These are phyloP conservation scores for Meles meles DNA, from an alignment of 2,113 vertebrate species.

Conservation along the genomic window DNA sequence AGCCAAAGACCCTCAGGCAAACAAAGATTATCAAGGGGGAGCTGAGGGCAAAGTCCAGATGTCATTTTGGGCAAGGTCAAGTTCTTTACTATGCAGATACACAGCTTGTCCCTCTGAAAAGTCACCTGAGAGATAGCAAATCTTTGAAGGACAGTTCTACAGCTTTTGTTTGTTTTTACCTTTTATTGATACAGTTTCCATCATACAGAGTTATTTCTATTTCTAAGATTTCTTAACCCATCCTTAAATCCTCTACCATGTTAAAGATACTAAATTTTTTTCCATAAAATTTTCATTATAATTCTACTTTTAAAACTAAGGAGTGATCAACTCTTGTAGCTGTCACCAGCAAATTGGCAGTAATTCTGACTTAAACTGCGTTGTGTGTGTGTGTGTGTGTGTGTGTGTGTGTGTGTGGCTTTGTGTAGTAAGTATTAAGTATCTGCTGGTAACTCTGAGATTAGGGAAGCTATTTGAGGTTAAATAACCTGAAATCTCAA, in stretches of 20 bases:
- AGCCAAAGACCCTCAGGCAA: not conserved
- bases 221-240: not conserved
- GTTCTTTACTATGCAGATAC: not conserved
- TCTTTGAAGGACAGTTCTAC: not conserved
- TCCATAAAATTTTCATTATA: not conserved
- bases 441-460: not conserved
- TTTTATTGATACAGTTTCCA: not conserved
- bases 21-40: not conserved
- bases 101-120: not conserved
- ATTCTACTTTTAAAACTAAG: not conserved
- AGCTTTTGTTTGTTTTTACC: not conserved
- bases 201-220: not conserved
- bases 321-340: not conserved
- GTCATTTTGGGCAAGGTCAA: not conserved
- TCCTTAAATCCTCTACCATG: not conserved
- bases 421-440: not conserved
- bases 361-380: not conserved
- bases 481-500: not conserved
- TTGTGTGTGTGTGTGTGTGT: not conserved
- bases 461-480: not conserved
- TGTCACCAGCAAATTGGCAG: not conserved
- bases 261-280: not conserved
- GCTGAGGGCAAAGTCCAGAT: not conserved
- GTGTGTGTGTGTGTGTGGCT: accelerated
- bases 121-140: not conserved